Evolutionary conservation across 2,797 vertebrate genomes (phyloP).

Genomic region (Odontamblyopus rebecca): DNA sequence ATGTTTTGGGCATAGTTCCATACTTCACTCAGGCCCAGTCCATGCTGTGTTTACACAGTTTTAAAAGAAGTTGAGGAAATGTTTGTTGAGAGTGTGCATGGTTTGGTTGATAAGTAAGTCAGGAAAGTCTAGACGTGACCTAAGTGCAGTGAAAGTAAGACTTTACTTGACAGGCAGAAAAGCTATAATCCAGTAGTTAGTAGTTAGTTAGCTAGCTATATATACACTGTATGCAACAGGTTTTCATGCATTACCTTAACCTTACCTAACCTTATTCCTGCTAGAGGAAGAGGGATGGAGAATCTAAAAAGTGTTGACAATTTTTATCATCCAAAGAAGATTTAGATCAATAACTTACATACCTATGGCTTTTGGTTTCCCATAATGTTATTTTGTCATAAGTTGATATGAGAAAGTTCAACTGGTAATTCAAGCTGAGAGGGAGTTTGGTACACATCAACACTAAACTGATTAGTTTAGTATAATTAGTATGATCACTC

Average conservation of each 20-base stretch:
- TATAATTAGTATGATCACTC: constrained; percentile 5
- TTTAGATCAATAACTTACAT: neutral
- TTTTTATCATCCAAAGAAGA: neutral
- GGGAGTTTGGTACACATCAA: neutral
- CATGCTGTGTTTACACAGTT: constrained; percentile 21
- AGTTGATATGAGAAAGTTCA: neutral
- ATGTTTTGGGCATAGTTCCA: constrained; percentile 20
- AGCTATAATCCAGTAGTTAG: neutral
- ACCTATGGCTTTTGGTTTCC: neutral
- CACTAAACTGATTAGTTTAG: neutral
- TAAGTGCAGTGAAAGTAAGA: neutral
- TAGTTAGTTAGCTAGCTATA: neutral
- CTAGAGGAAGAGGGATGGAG: neutral
- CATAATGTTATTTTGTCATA: neutral
- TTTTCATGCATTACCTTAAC: neutral
- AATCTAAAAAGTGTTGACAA: neutral
- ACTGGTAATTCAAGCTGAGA: neutral
- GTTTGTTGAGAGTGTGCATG: neutral
- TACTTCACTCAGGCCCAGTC: constrained; percentile 7
- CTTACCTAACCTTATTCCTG: neutral
- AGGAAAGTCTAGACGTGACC: neutral
- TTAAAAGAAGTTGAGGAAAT: constrained; percentile 1
- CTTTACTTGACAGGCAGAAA: neutral
- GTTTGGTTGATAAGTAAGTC: neutral
- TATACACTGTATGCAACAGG: neutral